Conservation (phyloP, 2,888 invertebrate species). For the Plebejus melissa region DNA sequence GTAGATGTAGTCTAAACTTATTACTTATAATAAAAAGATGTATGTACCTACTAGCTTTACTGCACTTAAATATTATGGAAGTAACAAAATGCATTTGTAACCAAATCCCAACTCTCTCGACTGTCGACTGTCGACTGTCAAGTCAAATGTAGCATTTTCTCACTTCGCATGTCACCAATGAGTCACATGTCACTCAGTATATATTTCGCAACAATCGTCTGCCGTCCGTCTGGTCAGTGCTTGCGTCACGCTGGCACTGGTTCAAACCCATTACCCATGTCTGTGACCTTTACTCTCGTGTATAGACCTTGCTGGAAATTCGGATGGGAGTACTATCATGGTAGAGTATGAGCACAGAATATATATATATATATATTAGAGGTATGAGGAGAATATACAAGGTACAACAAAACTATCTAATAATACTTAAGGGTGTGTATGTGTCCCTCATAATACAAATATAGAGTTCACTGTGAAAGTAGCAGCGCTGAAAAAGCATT, state of each 20-base stretch:
- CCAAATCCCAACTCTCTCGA: background rate
- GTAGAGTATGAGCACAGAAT: too few species aligned
- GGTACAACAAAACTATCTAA: too few species aligned
- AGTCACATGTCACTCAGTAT: background rate
- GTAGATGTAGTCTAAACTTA: too few species aligned
- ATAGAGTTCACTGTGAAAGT: too few species aligned
- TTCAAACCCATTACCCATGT: background rate
- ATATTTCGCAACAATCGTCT: constrained; percentile 2
- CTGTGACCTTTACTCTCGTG: background rate
- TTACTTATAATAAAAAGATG: too few species aligned
- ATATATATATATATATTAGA: too few species aligned
- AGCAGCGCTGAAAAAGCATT: too few species aligned
- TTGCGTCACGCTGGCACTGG: background rate
- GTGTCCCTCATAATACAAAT: too few species aligned
- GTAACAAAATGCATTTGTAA: background rate
- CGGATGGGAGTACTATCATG: background rate
- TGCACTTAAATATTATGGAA: background rate
- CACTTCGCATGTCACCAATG: background rate
- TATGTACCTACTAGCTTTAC: too few species aligned
- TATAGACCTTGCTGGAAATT: background rate
- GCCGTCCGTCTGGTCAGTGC: background rate
- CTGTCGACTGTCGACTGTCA: background rate
- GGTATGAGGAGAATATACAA: too few species aligned
- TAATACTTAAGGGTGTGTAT: too few species aligned
- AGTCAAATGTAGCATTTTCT: background rate